phyloP scores from a whole-genome alignment of 2,888 invertebrate species.

The Eugnorisma glareosa region DNA sequence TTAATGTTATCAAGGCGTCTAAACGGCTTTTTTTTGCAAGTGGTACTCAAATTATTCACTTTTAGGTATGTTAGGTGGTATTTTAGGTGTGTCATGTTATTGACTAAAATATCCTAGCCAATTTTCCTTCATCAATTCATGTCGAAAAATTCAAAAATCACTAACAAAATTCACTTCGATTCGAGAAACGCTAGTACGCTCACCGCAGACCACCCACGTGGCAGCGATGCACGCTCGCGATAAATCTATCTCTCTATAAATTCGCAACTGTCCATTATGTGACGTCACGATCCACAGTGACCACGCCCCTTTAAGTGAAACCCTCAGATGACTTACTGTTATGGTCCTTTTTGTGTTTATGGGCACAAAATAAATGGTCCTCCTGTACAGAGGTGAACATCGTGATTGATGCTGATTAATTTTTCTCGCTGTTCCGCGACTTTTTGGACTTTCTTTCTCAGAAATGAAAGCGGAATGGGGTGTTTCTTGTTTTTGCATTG shows the following conservation, averaged over 20 bases:
- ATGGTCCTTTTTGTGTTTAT: slow-evolving; percentile 63
- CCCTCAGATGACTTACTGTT: slow-evolving; percentile 71
- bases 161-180: neutral
- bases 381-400: slow-evolving; percentile 61
- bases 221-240: slow-evolving; percentile 79
- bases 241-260: slow-evolving; percentile 77
- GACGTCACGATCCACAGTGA: slow-evolving; percentile 75
- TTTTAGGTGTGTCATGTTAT: neutral
- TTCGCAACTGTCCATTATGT: slow-evolving; percentile 77
- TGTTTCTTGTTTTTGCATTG: slow-evolving; percentile 62
- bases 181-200: slow-evolving; percentile 63
- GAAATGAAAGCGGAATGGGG: slow-evolving; percentile 60
- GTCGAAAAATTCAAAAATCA: neutral
- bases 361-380: slow-evolving; percentile 63
- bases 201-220: slow-evolving; percentile 75
- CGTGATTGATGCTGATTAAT: slow-evolving; percentile 69
- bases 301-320: slow-evolving; percentile 73
- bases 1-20: neutral
- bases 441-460: slow-evolving; percentile 57
- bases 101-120: neutral
- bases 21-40: neutral
- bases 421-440: slow-evolving; percentile 59
- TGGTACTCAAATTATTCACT: neutral
- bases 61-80: no score
- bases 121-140: neutral